Base-by-base conservation (phyloP, 2,888 invertebrate genomes). In the Notodonta ziczac region DNA sequence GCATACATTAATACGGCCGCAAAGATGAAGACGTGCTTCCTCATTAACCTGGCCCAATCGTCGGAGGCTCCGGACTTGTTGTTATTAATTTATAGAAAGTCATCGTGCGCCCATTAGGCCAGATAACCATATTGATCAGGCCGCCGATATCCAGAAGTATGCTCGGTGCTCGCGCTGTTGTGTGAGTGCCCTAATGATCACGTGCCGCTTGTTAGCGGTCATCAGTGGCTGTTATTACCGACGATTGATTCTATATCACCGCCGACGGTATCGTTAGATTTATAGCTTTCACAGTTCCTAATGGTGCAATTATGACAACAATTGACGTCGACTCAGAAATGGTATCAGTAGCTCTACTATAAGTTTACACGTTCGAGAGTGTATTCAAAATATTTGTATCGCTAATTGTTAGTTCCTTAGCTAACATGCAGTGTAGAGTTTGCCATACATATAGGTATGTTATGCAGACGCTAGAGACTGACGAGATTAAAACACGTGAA, bases 21-120 rank as follows among this genome's bases (percentile, higher is more conserved):
- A 77, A 76, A 84, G 86, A 92, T 90, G 87, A 90, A 91, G 91
- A 86, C 82, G 81, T 81, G 85, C 83, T 86, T 86, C 89, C 85
- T 92, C 89, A 93, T 93, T 93, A 92, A 88, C 80, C 76, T 77
- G 74, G 78, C 68, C 87, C 89, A 90, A 90, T 92, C 91, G 84
- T 86, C 83, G 83, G 80, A 76, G 82, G 82, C 84, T 84, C 80
- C 72, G 70, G 72, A 83, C 80, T 85, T 86, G 89, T 91, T 90
- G 89, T 93, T 93, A 93, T 92, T 91, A 91, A 93, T 92, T 90
- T 93, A 91, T 93, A 91, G 92, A 93, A 91, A 93, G 93, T 93
- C 93, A 93, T 92, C 89, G 87, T 85, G 76, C 69, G 78, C 77
- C 91, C 91, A 93, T 93, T 93, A 92, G 89, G 79, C 67, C 76